A percentile compares a stretch with the other conserved stretches of the same genome.
Conservation (phyloP, 2,797 vertebrate genomes). For the Chromobotia macracanthus region DNA sequence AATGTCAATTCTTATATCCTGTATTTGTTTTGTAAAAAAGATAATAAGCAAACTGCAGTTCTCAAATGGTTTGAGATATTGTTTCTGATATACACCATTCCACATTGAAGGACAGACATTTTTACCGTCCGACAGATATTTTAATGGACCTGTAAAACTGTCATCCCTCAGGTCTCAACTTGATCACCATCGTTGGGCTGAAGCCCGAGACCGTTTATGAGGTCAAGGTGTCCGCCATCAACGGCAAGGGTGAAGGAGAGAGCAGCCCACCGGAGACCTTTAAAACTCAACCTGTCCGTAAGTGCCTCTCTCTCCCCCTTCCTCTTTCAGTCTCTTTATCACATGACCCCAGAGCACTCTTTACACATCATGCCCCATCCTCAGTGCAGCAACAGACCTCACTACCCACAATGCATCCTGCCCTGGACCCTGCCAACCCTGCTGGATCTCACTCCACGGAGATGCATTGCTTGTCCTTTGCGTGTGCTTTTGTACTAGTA, state of each 20-base stretch:
- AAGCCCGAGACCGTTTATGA: conserved; percentile 89
- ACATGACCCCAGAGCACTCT: conserved; percentile 19
- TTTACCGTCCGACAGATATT: not conserved
- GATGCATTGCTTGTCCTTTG: conserved; percentile 48
- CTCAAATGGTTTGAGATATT: not conserved
- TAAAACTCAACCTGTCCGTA: conserved; percentile 95
- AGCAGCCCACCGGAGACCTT: conserved; percentile 80
- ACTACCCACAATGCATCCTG: conserved; percentile 45
- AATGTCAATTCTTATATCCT: not conserved
- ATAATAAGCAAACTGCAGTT: not conserved
- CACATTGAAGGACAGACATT: not conserved
- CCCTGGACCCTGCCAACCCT: conserved; percentile 31
- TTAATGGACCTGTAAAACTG: conserved; percentile 23
- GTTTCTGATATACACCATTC: not conserved
- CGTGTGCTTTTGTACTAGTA: conserved; percentile 39
- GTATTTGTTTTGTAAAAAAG: not conserved
- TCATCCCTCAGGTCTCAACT: conserved; percentile 76
- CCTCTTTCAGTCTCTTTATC: conserved; percentile 20
- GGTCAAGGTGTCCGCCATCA: conserved; percentile 89
- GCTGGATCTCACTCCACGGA: conserved; percentile 46
- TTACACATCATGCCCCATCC: conserved; percentile 25
- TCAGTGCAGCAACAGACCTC: conserved; percentile 50
- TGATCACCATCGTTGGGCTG: conserved; percentile 84
- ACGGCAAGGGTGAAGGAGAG: conserved; percentile 94
- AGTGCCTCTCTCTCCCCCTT: conserved; percentile 72